These are phyloP conservation scores for Callocephalon fimbriatum DNA, from an alignment of 2,113 vertebrate genomes.

Conservation along the genomic window DNA sequence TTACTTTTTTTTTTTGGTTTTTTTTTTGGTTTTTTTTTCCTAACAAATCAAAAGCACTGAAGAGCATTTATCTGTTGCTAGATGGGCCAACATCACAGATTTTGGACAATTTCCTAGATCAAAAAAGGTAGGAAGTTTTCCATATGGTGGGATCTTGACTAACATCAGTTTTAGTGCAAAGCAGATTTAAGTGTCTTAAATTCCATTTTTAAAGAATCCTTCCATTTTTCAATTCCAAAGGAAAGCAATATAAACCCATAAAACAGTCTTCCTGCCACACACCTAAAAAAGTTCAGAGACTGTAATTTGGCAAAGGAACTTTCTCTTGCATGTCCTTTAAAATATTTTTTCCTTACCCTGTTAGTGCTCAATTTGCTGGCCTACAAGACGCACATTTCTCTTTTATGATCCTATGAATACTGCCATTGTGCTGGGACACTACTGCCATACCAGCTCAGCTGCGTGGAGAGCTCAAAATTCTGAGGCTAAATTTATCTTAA, in stretches of 20 bases:
- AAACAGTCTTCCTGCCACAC: neutral
- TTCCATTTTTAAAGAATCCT: neutral
- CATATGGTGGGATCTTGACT: fast-evolving
- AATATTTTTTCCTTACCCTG: neutral
- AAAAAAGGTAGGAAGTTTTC: neutral
- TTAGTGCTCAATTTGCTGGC: neutral
- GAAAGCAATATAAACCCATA: neutral
- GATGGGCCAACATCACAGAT: neutral
- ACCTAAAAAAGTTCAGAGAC: neutral
- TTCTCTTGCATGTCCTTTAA: neutral
- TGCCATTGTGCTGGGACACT: neutral
- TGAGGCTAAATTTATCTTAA: neutral
- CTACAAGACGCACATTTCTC: neutral
- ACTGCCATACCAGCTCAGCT: fast-evolving
- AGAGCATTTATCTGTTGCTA: fast-evolving
- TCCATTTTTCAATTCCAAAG: neutral
- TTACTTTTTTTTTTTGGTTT: neutral
- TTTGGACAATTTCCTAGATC: neutral
- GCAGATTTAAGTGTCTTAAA: neutral
- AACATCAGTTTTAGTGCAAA: neutral
- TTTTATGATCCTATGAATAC: neutral
- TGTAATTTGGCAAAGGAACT: neutral
- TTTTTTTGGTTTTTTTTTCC: neutral
- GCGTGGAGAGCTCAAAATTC: neutral
- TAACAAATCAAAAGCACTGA: neutral